Evolutionary conservation across 2,888 invertebrate genomes (phyloP), one percentile per base, ranked within the genome.

Genomic region (Nematopogon swammerdamellus): DNA sequence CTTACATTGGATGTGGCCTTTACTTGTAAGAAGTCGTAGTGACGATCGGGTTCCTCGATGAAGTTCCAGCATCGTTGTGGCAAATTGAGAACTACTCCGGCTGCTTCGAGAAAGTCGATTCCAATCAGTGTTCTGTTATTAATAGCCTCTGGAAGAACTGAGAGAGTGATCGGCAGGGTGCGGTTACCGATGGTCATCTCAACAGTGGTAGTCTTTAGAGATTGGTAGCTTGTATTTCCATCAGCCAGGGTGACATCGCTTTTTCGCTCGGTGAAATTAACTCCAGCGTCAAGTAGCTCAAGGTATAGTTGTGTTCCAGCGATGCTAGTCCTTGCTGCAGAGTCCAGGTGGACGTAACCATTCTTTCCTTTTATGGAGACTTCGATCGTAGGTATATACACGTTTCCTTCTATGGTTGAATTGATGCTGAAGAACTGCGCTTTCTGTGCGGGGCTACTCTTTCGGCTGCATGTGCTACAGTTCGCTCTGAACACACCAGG

Each of bases 251-350:
- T 47, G 4, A 55, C 45, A 11, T 30, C 45, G 11, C 50, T 18
- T 10, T 3, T 48, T n/a, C 46, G 36, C 36, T 48, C 42, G 1
- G 47, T 49, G 42, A 50, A 52, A 3, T 16, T 10, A 2, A 42
- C 42, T 16, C 50, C 52, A 10, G 47, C 16, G 17, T 49, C 8
- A 16, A 49, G 18, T 19, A 57, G n/a, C 44, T 47, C n/a, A 3
- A 48, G 30, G 43, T 51, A 55, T n/a, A 56, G 47, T 4, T 46
- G 43, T 1, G 16, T 20, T 3, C 54, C 51, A 8, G 56, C 56
- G 16, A 58, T 51, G 44, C 58, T 57, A 14, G 54, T 56, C 18
- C 54, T 42, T 30, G 56, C 57, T 10, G 53, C 53, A 10, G 55
- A 53, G 44, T 57, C 57, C 14, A 56, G 45, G 36, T 53, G 50